A percentile compares a stretch with the other conserved stretches of the same genome.
phyloP scores from a whole-genome alignment of 2,113 vertebrate genomes.

The Upupa epops region DNA sequence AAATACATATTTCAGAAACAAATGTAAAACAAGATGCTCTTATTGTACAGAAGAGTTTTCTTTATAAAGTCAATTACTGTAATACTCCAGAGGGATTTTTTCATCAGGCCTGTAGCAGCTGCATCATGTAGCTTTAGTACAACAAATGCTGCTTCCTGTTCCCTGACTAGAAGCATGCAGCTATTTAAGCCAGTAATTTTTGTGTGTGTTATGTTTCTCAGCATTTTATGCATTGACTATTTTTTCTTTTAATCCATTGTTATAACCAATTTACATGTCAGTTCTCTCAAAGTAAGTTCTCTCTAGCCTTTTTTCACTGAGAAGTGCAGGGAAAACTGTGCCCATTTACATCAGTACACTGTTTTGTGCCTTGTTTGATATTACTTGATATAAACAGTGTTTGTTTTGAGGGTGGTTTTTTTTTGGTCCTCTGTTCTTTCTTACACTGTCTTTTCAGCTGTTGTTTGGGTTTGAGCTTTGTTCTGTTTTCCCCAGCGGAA shows the following conservation, averaged over 20 bases:
- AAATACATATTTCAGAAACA: slow-evolving; percentile 15
- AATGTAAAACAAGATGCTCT: slow-evolving; percentile 14
- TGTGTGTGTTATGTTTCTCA: neutral
- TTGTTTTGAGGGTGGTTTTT: neutral
- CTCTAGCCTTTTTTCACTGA: neutral
- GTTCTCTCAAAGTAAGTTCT: neutral
- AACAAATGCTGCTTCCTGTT: slow-evolving; percentile 4
- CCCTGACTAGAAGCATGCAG: neutral
- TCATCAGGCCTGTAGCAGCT: slow-evolving; percentile 47
- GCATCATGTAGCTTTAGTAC: slow-evolving; percentile 43
- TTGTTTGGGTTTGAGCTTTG: neutral
- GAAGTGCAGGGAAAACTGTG: neutral
- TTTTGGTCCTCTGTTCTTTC: neutral
- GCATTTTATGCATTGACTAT: neutral
- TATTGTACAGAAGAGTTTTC: neutral
- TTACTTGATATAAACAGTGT: neutral
- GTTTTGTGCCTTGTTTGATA: neutral
- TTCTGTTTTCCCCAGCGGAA: neutral
- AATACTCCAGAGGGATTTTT: neutral
- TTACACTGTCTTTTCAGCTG: slow-evolving; percentile 18
- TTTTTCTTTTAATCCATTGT: neutral
- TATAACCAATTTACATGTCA: neutral
- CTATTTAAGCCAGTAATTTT: neutral
- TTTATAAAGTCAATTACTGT: neutral
- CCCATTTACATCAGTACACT: neutral